These are phyloP conservation scores for Sternarchorhynchus goeldii DNA, from an alignment of 2,797 vertebrate species.

Conservation along the genomic window DNA sequence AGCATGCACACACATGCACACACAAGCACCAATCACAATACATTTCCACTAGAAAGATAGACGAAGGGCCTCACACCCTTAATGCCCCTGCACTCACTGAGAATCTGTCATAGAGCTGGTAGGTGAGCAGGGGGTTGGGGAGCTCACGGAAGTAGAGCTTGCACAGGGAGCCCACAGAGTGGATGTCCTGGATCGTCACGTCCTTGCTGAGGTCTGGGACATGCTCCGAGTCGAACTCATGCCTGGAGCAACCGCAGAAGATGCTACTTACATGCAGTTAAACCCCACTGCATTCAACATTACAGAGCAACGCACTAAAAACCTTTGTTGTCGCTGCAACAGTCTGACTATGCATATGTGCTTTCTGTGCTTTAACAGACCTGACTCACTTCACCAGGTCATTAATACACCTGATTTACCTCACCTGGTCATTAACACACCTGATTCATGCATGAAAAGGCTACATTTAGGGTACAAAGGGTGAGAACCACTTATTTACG, in stretches of 20 bases:
- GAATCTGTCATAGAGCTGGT: conserved; percentile 97
- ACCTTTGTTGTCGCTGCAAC: neutral
- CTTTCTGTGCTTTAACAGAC: neutral
- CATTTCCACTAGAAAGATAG: neutral
- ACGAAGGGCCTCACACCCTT: neutral
- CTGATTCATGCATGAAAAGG: neutral
- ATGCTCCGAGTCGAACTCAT: conserved; percentile 98
- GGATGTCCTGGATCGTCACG: conserved; percentile 93
- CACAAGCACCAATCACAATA: neutral
- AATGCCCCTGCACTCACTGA: conserved; percentile 80
- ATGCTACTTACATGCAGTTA: neutral
- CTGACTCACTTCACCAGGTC: neutral
- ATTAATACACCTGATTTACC: neutral
- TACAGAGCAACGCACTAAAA: neutral
- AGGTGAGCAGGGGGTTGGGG: conserved; percentile 96
- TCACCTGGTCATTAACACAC: neutral
- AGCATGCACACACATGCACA: too few relatives aligned
- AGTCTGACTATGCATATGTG: too few relatives aligned
- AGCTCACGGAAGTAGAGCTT: conserved; percentile 98
- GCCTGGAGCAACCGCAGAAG: conserved; percentile 70
- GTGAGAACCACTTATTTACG: neutral
- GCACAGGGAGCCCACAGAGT: conserved; percentile 96
- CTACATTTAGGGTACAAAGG: neutral
- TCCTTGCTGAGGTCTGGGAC: conserved; percentile 96
- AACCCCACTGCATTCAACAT: neutral